Evolutionary conservation across 2,113 vertebrate genomes (phyloP), one percentile per base, ranked within the genome.

Genomic region (Petroica traversi): DNA sequence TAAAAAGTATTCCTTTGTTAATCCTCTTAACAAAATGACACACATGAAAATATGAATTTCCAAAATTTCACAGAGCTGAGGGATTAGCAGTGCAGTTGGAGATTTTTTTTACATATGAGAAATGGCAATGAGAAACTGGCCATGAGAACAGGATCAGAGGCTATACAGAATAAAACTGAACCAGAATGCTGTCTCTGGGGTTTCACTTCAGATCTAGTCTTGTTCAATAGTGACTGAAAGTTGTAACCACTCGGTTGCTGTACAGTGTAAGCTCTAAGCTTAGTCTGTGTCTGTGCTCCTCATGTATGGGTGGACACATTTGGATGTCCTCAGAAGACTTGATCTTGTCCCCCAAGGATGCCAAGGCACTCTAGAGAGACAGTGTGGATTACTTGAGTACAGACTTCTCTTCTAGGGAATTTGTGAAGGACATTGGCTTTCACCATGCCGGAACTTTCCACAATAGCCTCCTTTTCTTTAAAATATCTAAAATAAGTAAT

Each of bases 241-340:
- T n/a, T 92, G 19, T 59, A 71, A n/a, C 31, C 29, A 34, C 40
- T 63, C 2, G 8, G 11, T 33, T 67, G 12, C 52, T 85, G 31
- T 54, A 41, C 5, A 33, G 18, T 54, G 34, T 58, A 48, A 76
- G 46, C 18, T 81, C 77, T 58, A 48, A 76, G 46, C 18, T 81
- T 80, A 16, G 11, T 41, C 46, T 80, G 14, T 54, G 34, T 13
- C 80, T 33, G 33, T 33, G 15, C 12, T 78, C 14, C 48, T n/a
- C 0, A 0, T 40, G 45, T 18, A 12, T 46, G 43, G 4, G 8
- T 81, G 40, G n/a, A n/a, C 29, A n/a, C 8, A 6, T 33, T 46
- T 5, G 62, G 59, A 67, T 93, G 26, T 54, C 19, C 51, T 36
- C 72, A 88, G 34, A 72, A 69, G 41, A 92, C 36, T 11, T 55